Percentiles rank a stretch among this genome's conserved stretches.
Conservation (phyloP, 2,888 invertebrate species). For the Melangyna quadrimaculata region DNA sequence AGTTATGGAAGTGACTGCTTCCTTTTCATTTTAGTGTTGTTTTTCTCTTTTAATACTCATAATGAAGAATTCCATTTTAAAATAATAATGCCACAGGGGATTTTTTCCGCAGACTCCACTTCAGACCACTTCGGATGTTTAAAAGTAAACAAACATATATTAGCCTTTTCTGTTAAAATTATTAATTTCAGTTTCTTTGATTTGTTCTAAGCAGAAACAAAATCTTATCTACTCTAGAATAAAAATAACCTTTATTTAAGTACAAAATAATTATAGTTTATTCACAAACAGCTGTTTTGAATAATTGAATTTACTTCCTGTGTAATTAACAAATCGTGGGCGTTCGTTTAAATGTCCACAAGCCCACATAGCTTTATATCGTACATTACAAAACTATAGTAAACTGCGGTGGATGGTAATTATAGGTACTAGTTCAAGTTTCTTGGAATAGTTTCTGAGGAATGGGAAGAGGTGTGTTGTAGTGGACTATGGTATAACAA, state of each 20-base stretch:
- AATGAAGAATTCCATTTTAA: background rate
- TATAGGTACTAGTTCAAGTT: background rate
- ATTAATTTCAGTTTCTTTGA: background rate
- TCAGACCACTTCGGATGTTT: background rate
- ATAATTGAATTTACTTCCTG: background rate
- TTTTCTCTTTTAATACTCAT: background rate
- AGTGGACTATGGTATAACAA: too few relatives aligned
- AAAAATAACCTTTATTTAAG: background rate
- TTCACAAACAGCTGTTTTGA: background rate
- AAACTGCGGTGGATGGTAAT: background rate
- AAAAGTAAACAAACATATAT: background rate
- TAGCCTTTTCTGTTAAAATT: too few relatives aligned
- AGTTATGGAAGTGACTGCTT: conserved; percentile 45
- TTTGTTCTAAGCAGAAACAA: background rate
- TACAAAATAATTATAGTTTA: background rate
- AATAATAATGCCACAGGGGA: background rate
- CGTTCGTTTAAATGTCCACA: background rate
- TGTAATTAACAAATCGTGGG: background rate
- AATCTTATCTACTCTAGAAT: background rate
- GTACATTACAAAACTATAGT: too few relatives aligned
- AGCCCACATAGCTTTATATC: background rate
- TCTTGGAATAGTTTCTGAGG: background rate
- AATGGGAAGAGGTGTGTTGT: background rate
- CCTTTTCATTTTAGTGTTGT: conserved; percentile 12
- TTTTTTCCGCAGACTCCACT: background rate